These are phyloP conservation scores for Oplegnathus fasciatus DNA, from an alignment of 2,113 vertebrate species.

Conservation along the genomic window DNA sequence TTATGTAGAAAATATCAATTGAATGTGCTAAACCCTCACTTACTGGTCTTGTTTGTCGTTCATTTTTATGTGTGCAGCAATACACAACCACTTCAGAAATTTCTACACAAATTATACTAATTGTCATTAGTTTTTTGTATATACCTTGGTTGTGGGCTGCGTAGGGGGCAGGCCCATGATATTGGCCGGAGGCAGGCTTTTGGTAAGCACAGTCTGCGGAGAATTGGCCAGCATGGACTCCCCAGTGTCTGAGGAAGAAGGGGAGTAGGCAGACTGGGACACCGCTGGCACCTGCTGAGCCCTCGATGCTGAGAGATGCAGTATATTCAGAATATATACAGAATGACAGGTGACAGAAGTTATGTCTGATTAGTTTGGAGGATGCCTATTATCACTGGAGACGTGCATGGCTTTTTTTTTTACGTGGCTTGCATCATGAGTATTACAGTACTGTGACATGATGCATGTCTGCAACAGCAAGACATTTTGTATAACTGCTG, in stretches of 20 bases:
- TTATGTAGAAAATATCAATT: neutral
- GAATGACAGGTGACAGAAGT: accelerated
- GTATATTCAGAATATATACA: no score
- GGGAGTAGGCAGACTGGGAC: slow-evolving; percentile 89
- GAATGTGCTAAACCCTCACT: neutral
- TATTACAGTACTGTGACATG: neutral
- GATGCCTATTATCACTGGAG: neutral
- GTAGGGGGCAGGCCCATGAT: slow-evolving; percentile 83
- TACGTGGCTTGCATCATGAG: neutral
- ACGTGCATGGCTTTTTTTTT: neutral
- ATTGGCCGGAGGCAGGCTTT: slow-evolving; percentile 84
- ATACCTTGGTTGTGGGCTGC: slow-evolving; percentile 86
- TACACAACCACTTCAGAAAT: neutral
- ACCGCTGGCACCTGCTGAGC: slow-evolving; percentile 93
- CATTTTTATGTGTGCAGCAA: neutral
- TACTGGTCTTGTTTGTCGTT: neutral
- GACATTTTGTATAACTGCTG: neutral
- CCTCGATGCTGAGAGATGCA: slow-evolving; percentile 66
- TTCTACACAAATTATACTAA: neutral
- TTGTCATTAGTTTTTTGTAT: neutral
- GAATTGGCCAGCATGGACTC: slow-evolving; percentile 89
- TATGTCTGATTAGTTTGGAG: neutral
- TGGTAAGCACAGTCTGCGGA: slow-evolving; percentile 90
- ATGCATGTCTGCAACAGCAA: neutral
- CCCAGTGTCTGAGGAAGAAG: slow-evolving; percentile 89